These are phyloP conservation scores for Corythornis leucogaster DNA, from an alignment of 2,797 vertebrate species.

Conservation along the genomic window DNA sequence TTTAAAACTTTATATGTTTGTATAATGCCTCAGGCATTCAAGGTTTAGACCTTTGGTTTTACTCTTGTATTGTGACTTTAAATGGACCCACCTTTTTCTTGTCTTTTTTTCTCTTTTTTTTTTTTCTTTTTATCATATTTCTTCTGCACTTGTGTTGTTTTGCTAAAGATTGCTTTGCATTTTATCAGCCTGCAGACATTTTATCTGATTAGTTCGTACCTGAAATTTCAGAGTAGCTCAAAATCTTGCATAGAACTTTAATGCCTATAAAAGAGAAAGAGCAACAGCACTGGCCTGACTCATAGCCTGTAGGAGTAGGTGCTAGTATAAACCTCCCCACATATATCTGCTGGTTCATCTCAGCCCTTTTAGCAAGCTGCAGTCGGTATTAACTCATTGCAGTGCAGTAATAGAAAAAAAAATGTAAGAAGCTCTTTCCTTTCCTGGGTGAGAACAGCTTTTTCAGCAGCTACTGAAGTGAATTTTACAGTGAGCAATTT, in stretches of 20 bases:
- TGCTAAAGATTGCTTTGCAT: neutral
- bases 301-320: constrained; percentile 65
- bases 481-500: neutral
- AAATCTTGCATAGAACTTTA: neutral
- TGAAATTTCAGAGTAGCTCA: constrained; percentile 23
- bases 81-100: neutral
- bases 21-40: neutral
- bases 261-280: constrained; percentile 49
- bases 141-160: neutral
- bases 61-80: neutral
- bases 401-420: neutral
- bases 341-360: constrained; percentile 58
- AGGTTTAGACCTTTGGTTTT: neutral
- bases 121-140: neutral
- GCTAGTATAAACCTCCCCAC: constrained; percentile 56
- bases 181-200: neutral
- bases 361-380: constrained; percentile 28
- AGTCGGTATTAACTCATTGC: constrained; percentile 23
- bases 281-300: constrained; percentile 55
- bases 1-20: neutral
- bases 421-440: neutral
- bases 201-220: neutral
- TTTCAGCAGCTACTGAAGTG: neutral
- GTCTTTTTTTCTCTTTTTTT: neutral
- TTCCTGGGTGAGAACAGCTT: neutral